Evolutionary conservation across 2,888 invertebrate genomes (phyloP).

Genomic region (Electrophaes corylata): DNA sequence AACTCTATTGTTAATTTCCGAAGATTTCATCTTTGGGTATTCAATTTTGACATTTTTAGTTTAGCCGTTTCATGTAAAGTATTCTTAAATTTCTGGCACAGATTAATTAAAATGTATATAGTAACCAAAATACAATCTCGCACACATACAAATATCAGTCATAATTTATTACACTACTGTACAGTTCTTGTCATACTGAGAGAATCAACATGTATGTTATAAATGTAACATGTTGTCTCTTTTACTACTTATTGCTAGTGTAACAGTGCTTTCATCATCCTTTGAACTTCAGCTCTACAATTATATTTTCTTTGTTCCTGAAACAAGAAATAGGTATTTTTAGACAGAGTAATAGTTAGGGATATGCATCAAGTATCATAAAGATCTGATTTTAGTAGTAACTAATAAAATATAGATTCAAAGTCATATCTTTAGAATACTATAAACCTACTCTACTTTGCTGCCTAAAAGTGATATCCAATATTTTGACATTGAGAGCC

Average conservation of each 20-base stretch:
- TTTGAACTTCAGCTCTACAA: neutral
- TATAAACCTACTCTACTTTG: no score
- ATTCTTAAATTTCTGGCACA: neutral
- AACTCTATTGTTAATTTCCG: no score
- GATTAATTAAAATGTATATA: neutral
- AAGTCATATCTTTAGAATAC: no score
- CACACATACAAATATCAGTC: constrained; percentile 18
- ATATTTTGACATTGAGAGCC: no score
- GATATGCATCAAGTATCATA: no score
- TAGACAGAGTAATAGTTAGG: no score
- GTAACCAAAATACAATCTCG: neutral
- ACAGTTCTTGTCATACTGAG: constrained; percentile 7
- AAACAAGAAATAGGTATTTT: constrained; percentile 34
- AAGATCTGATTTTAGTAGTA: no score
- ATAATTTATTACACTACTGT: constrained; percentile 9
- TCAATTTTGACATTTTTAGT: no score
- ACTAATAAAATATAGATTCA: no score
- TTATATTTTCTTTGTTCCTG: constrained; percentile 44
- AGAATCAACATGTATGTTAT: neutral
- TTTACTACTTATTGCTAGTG: constrained; percentile 2
- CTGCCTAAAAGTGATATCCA: no score
- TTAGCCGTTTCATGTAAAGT: no score
- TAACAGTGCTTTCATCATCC: constrained; percentile 4
- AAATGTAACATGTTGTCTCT: neutral
- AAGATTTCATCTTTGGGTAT: no score